Evolutionary conservation across 2,888 invertebrate species (phyloP), one percentile per base, ranked within the genome.

Genomic region (Strigamia transsilvanica): DNA sequence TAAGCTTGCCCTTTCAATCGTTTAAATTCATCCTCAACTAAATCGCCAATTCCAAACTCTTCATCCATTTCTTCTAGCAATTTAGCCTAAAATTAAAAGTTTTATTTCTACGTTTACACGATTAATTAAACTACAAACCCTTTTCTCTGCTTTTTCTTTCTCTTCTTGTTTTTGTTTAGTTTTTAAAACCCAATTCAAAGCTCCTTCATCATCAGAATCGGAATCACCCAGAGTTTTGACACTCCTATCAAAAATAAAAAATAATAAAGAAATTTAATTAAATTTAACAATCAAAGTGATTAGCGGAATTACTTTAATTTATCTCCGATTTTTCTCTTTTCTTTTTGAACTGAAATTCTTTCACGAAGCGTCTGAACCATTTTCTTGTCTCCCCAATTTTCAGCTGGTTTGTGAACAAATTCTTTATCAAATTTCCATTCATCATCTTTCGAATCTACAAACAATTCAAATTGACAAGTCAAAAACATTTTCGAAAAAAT

Each of bases 21-120:
- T 80, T 89, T 89, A 84, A 91, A 91, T 86, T 95, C 95, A 85
- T 94, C 92, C 84, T 94, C 93, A n/a, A 98, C 91, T 79, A 97
- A 89, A 85, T 93, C 94, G 15, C 92, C 91, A 83, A 97, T 93
- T 41, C 97, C 98, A 90, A 98, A 98, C 87, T 95, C 97, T 85
- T 92, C 94, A 89, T 99, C 99, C 91, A 99, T 91, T 89, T 98
- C 97, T 88, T 98, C 96, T 86, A 99, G 88, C 90, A 95, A 91
- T 87, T 96, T 96, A 27, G 97, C 98, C 95, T 94, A 84, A 80
- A 41, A 21, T 46, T 15, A 83, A 80, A 85, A 82, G 81, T 78
- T 0, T 82, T 80, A 34, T n/a, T 32, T 56, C n/a, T 56, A 83
- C 85, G 85, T 84, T 23, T 80, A 80, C 32, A 42, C 42, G n/a